phyloP scores from a whole-genome alignment of 2,888 invertebrate genomes.

The Temnothorax ravouxi region DNA sequence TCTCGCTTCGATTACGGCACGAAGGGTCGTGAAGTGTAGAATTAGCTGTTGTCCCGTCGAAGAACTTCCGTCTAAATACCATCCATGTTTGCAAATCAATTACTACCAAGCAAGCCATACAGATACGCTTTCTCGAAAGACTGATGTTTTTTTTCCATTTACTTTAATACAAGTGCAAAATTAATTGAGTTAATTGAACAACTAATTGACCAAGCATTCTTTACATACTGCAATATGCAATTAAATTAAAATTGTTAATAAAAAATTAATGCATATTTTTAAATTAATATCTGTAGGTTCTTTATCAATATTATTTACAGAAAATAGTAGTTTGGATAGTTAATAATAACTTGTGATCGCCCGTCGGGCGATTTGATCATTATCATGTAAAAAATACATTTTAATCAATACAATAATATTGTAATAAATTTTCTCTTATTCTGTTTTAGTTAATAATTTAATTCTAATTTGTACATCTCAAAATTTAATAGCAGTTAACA shows the following conservation, averaged over 20 bases:
- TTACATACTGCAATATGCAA: neutral
- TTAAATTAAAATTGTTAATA: neutral
- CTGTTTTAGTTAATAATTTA: neutral
- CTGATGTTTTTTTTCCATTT: neutral
- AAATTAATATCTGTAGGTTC: neutral
- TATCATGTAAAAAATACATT: neutral
- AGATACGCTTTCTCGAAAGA: neutral
- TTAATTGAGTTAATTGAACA: neutral
- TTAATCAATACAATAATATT: neutral
- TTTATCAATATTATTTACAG: neutral
- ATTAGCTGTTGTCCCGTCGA: neutral
- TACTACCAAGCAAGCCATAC: neutral
- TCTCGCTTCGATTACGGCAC: neutral
- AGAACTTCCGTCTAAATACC: neutral
- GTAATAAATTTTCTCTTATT: neutral
- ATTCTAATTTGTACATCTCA: neutral
- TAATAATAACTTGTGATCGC: neutral
- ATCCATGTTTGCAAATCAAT: constrained; percentile 5
- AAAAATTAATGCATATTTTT: neutral
- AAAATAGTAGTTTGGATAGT: neutral
- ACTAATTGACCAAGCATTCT: neutral
- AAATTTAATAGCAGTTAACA: neutral
- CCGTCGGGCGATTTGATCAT: neutral
- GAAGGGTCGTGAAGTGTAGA: neutral
- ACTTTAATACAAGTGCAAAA: neutral